Base-by-base conservation (phyloP, 2,888 invertebrate species). In the Plebejus anna region DNA sequence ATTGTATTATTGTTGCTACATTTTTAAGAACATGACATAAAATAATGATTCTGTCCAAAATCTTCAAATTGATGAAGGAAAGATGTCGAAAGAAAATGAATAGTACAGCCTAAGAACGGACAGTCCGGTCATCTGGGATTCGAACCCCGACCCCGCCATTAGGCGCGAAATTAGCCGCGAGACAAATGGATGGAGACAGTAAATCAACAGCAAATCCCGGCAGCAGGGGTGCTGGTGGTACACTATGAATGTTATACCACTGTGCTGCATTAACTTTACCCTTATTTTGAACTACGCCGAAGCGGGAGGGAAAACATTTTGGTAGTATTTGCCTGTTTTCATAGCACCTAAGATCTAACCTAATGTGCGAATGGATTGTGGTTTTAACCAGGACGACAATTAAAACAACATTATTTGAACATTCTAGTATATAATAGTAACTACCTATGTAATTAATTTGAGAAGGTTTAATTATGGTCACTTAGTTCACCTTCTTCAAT, bases 171-270 rank as follows among this genome's bases (percentile, higher is more conserved):
- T 91, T 89, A 91, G 88, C 89, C 88, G 87, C 87, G 85, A 90
- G 90, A 91, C 90, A 86, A 89, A 90, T 86, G 87, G 88, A 83
- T 78, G 81, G 84, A 83, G 86, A 88, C 90, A 90, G 85, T 90
- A 91, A 89, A 91, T 91, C 90, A 90, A 86, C 81, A 78, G 82
- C 83, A 90, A 91, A 89, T 87, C 90, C 90, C 85, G 79, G 78
- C 86, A 87, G 82, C 81, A 82, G 83, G 83, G 83, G 85, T 84
- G 82, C 81, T 81, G 84, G 83, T 82, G 84, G 77, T 42, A 28
- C 38, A 61, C 47, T 42, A 42, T 75, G 51, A 47, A 66, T 42
- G 22, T 22, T 22, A 9, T 59, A 59, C 22, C 59, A 59, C 59
- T 59, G 57, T 9, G n/a, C 7, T 59, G 59, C 22, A 59, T 59